Conservation (phyloP, 2,113 vertebrate genomes). For the Neopipo cinnamomea region DNA sequence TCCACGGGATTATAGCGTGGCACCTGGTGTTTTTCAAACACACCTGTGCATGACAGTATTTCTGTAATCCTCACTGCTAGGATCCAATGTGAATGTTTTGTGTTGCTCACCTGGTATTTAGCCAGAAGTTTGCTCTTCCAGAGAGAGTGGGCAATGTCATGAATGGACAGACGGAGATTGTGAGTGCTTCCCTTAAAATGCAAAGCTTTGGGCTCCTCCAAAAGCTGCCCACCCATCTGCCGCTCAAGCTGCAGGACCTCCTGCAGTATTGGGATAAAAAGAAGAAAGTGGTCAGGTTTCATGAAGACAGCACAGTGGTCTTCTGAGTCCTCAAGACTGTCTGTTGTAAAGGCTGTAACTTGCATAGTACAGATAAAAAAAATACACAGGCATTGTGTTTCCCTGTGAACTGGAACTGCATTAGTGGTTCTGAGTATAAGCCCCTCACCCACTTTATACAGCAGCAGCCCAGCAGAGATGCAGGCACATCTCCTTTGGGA, state of each 20-base stretch:
- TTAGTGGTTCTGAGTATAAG: background rate
- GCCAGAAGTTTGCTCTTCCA: slow-evolving; percentile 96
- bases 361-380: background rate
- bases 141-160: slow-evolving; percentile 87
- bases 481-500: background rate
- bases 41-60: background rate
- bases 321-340: background rate
- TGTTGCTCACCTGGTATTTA: slow-evolving; percentile 89
- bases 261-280: slow-evolving; percentile 58
- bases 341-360: background rate
- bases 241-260: slow-evolving; percentile 93
- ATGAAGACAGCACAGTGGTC: background rate
- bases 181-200: slow-evolving; percentile 95
- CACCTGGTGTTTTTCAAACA: background rate
- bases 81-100: background rate
- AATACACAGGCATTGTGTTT: background rate
- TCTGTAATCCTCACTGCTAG: background rate
- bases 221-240: slow-evolving; percentile 91
- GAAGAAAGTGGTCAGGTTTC: background rate
- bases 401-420: background rate
- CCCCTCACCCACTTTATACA: background rate
- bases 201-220: slow-evolving; percentile 93
- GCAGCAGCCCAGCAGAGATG: background rate
- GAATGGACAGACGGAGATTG: slow-evolving; percentile 91
- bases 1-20: background rate